Conservation (phyloP, 2,797 vertebrate species). For the Uromys caudimaculatus region DNA sequence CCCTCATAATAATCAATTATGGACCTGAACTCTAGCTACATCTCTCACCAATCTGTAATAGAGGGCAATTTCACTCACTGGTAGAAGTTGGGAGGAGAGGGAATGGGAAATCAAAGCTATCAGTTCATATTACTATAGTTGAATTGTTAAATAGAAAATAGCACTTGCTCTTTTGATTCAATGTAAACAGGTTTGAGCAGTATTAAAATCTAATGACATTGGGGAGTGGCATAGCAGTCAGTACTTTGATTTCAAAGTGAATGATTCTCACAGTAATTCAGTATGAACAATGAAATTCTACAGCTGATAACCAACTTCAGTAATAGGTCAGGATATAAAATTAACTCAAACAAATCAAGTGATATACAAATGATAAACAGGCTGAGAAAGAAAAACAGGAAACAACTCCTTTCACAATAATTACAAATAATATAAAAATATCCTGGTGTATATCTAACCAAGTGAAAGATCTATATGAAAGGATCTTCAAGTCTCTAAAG, state of each 20-base stretch:
- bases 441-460: neutral
- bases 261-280: neutral
- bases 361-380: neutral
- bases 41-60: neutral
- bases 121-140: neutral
- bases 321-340: neutral
- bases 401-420: neutral
- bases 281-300: neutral
- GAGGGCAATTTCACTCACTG: neutral
- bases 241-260: neutral
- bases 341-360: neutral
- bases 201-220: slow-evolving; percentile 43
- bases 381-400: neutral
- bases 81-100: too few species aligned
- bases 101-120: neutral
- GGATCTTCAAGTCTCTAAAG: neutral
- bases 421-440: neutral
- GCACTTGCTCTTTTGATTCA: slow-evolving; percentile 35
- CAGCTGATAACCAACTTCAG: neutral
- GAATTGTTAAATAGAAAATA: slow-evolving; percentile 35
- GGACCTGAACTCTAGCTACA: neutral
- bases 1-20: neutral
- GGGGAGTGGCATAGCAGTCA: neutral
- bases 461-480: neutral
- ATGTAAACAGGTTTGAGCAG: slow-evolving; percentile 3